A percentile compares a stretch with the other conserved stretches of the same genome.
Conservation (phyloP, 2,888 invertebrate genomes). For the Coleophora flavipennella region DNA sequence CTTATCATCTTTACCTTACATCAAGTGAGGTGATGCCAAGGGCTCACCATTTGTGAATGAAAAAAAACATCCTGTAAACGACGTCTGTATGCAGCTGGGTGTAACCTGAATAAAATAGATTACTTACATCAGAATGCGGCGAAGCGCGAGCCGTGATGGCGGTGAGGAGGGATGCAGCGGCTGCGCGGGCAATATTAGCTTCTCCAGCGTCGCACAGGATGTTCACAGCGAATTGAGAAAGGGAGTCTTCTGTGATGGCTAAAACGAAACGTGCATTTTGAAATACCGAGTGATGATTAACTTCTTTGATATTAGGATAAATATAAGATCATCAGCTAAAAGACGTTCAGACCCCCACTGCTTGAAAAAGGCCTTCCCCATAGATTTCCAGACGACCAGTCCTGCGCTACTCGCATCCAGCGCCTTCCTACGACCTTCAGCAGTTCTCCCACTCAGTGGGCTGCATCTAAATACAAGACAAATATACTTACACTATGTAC, state of each 20-base stretch:
- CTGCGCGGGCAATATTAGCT: constrained; percentile 49
- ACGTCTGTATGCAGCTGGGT: too few species aligned
- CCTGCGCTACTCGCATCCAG: too few species aligned
- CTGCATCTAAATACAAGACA: too few species aligned
- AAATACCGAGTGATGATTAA: too few species aligned
- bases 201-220: constrained; percentile 36
- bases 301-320: too few species aligned
- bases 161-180: constrained; percentile 41
- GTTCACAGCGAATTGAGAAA: constrained; percentile 38
- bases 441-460: too few species aligned
- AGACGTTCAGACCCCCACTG: neutral
- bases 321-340: neutral
- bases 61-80: too few species aligned
- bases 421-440: too few species aligned
- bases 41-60: too few species aligned
- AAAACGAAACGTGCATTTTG: neutral
- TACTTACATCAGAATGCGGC: constrained; percentile 46
- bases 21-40: too few species aligned
- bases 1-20: too few species aligned
- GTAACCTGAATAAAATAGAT: neutral
- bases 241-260: constrained; percentile 42
- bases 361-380: neutral
- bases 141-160: constrained; percentile 40
- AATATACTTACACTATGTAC: too few species aligned
- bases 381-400: neutral